Conservation (phyloP, 2,888 invertebrate genomes). For the Girardia tigrina region DNA sequence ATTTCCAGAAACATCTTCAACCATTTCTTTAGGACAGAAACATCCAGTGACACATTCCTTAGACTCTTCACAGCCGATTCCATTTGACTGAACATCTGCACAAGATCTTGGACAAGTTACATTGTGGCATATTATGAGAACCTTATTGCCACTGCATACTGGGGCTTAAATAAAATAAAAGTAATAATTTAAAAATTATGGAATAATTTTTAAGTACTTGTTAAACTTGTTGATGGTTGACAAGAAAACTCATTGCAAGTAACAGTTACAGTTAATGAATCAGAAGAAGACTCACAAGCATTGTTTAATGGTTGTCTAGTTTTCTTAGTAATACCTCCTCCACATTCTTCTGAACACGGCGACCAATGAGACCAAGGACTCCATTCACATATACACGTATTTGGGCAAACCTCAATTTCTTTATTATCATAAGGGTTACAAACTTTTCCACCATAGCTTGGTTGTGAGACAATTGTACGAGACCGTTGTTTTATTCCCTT, state of each 20-base stretch:
- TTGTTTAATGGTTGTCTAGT: background rate
- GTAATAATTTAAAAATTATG: background rate
- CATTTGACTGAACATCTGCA: background rate
- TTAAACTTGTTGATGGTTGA: background rate
- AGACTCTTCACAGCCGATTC: slow-evolving; percentile 17
- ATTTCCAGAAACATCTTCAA: slow-evolving; percentile 57
- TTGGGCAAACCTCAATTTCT: slow-evolving; percentile 1
- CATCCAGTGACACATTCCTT: slow-evolving; percentile 21
- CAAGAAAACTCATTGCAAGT: background rate
- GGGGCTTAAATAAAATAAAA: background rate
- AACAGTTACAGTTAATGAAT: background rate
- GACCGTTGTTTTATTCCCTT: background rate
- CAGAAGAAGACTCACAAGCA: background rate
- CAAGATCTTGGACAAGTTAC: slow-evolving; percentile 24
- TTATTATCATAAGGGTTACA: background rate
- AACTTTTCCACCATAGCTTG: background rate
- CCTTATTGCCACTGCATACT: background rate
- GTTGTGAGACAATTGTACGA: background rate
- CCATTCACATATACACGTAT: slow-evolving; percentile 25
- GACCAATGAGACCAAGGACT: slow-evolving; percentile 24
- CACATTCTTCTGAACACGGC: background rate
- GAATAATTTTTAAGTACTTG: background rate
- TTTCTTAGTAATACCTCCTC: slow-evolving; percentile 16
- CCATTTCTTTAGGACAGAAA: slow-evolving; percentile 42
- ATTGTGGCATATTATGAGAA: background rate